These are phyloP conservation scores for Menidia menidia DNA, from an alignment of 2,797 vertebrate species.

Conservation along the genomic window DNA sequence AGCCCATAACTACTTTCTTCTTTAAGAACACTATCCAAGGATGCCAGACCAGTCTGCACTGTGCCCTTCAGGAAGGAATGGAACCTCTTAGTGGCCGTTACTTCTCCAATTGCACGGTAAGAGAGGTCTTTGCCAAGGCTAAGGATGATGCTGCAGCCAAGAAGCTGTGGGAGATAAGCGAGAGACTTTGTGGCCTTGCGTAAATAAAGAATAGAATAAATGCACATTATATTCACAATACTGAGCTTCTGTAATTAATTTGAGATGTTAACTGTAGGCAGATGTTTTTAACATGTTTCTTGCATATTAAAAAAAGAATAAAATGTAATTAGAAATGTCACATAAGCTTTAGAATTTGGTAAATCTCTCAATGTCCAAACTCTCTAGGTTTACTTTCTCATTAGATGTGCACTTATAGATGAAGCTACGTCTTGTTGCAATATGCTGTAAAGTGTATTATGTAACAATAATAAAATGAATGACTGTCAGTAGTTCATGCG, in stretches of 20 bases:
- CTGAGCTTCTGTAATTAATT: background rate
- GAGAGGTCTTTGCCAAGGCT: conserved; percentile 50
- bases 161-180: conserved; percentile 91
- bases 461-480: no score
- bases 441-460: no score
- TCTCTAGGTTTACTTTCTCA: no score
- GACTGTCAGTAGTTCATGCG: no score
- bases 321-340: no score
- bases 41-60: conserved; percentile 86
- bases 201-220: background rate
- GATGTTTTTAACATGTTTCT: background rate
- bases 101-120: conserved; percentile 82
- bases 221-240: background rate
- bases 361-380: no score
- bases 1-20: conserved; percentile 74
- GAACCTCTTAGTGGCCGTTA: conserved; percentile 90
- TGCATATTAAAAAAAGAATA: no score
- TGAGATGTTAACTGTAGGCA: background rate
- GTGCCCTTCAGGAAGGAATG: conserved; percentile 87
- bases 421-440: no score
- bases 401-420: no score
- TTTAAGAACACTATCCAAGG: conserved; percentile 37
- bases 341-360: no score
- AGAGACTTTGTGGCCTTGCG: conserved; percentile 59
- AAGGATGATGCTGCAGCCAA: conserved; percentile 85